Conservation (phyloP, 2,797 vertebrate genomes). For the Fundulus diaphanus region DNA sequence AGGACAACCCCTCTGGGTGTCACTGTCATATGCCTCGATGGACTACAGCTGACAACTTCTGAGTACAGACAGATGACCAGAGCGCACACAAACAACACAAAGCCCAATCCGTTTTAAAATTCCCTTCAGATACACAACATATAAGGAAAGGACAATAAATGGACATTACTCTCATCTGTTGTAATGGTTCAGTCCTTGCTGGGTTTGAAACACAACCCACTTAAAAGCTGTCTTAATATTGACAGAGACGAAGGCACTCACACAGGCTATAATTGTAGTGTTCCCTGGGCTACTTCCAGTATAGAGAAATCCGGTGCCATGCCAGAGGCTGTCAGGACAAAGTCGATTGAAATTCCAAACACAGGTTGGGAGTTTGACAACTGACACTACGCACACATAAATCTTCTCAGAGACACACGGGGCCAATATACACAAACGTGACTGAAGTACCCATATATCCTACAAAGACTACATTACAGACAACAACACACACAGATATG, state of each 20-base stretch:
- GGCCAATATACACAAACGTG: constrained; percentile 38
- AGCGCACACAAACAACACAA: constrained; percentile 14
- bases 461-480: constrained; percentile 11
- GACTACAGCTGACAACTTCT: constrained; percentile 33
- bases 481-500: background rate
- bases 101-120: constrained; percentile 11
- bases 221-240: constrained; percentile 1
- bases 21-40: constrained; percentile 31
- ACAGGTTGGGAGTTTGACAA: constrained; percentile 50
- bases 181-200: constrained; percentile 6
- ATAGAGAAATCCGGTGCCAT: constrained; percentile 23
- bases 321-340: constrained; percentile 46
- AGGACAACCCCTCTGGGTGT: constrained; percentile 45
- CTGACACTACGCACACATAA: constrained; percentile 49
- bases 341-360: constrained; percentile 54
- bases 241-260: constrained; percentile 10
- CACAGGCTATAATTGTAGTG: constrained; percentile 9
- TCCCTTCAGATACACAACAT: constrained; percentile 13
- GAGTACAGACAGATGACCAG: constrained; percentile 27
- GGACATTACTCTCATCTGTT: constrained; percentile 13
- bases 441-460: constrained; percentile 12
- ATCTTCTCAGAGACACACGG: constrained; percentile 47
- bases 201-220: background rate
- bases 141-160: constrained; percentile 15
- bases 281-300: constrained; percentile 15